phyloP scores from a whole-genome alignment of 2,113 vertebrate genomes.

The Cervus canadensis region DNA sequence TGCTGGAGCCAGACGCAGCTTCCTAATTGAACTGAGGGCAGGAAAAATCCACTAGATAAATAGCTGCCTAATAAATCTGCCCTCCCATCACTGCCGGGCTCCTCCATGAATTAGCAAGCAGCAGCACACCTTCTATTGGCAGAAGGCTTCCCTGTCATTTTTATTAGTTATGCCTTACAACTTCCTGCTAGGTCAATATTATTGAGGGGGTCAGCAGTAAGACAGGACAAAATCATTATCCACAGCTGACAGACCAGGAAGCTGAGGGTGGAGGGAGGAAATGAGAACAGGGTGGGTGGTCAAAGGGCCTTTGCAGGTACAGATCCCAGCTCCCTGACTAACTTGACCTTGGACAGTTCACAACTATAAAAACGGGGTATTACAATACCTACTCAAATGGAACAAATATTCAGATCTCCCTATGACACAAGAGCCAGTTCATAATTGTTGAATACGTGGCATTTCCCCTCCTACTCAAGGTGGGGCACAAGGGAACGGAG shows the following conservation, averaged over 20 bases:
- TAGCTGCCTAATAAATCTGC: not conserved
- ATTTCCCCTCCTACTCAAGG: not conserved
- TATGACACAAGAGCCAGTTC: not conserved
- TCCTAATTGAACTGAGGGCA: not conserved
- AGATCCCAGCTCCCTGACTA: too few relatives aligned
- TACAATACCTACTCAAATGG: not conserved
- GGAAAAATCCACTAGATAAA: not conserved
- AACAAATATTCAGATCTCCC: not conserved
- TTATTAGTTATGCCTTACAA: constrained; percentile 40
- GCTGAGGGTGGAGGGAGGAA: not conserved
- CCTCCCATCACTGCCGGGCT: not conserved
- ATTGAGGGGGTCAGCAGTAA: not conserved
- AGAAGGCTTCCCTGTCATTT: not conserved
- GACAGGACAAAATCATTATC: constrained; percentile 18
- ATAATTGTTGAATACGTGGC: not conserved
- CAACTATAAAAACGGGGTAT: not conserved
- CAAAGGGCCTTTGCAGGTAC: too few relatives aligned
- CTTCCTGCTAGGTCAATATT: constrained; percentile 27
- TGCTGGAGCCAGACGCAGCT: not conserved
- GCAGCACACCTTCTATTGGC: not conserved
- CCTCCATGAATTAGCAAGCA: not conserved
- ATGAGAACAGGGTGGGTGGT: rapidly evolving
- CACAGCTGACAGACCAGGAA: not conserved
- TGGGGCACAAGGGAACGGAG: not conserved
- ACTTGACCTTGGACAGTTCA: not conserved